A percentile compares a stretch with the other conserved stretches of the same genome.
Evolutionary conservation across 2,797 vertebrate genomes (phyloP).

Genomic region (Pipistrellus kuhlii): DNA sequence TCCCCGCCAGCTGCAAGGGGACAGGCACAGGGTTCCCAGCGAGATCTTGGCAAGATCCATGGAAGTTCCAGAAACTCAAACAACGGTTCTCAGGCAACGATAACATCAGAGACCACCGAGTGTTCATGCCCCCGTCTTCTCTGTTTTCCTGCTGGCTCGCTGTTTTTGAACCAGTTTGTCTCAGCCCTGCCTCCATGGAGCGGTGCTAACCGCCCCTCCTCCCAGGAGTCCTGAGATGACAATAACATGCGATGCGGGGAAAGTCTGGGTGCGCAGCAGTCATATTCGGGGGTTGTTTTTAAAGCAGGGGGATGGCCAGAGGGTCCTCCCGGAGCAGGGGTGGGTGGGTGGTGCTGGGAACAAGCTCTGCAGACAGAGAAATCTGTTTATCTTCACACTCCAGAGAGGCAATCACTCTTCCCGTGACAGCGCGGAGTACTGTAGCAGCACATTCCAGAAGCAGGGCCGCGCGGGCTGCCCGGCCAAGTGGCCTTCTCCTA

Average conservation of each 20-base stretch:
- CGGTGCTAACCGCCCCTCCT: neutral
- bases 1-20: too few relatives aligned
- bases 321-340: slow-evolving; percentile 52
- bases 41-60: neutral
- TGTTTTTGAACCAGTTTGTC: neutral
- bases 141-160: neutral
- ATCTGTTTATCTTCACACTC: slow-evolving; percentile 89
- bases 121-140: slow-evolving; percentile 11
- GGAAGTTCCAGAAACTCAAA: neutral
- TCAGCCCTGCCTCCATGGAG: slow-evolving; percentile 11
- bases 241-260: neutral
- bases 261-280: slow-evolving; percentile 48
- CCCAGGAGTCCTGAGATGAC: neutral
- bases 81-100: slow-evolving; percentile 51
- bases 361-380: slow-evolving; percentile 79
- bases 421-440: slow-evolving; percentile 77
- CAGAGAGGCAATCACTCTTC: slow-evolving; percentile 83
- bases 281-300: neutral
- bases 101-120: slow-evolving; percentile 55
- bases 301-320: slow-evolving; percentile 49
- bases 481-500: slow-evolving; percentile 84
- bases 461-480: slow-evolving; percentile 53
- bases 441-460: slow-evolving; percentile 81
- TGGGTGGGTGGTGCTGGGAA: slow-evolving; percentile 83
- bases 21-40: neutral